Evolutionary conservation across 1,140 invertebrate genomes (phyloP).

Genomic region (Wasmannia auropunctata): DNA sequence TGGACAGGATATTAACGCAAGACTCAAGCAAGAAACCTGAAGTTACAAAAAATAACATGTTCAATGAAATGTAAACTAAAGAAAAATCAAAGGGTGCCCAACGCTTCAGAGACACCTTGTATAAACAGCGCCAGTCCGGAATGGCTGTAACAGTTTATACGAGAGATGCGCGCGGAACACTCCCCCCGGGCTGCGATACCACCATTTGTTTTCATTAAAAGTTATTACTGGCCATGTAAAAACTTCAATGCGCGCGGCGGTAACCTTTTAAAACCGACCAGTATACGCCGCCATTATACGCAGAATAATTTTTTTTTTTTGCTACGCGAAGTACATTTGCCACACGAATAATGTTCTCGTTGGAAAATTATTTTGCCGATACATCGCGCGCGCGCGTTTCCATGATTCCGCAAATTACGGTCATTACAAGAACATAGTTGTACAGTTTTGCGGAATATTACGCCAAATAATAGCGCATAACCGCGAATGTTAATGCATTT

Average conservation of each 20-base stretch:
- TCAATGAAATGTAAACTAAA: conserved; percentile 7
- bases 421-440: conserved; percentile 39
- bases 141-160: conserved; percentile 38
- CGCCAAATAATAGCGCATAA: conserved; percentile 34
- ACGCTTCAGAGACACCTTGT: conserved; percentile 20
- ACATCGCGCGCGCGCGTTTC: conserved; percentile 12
- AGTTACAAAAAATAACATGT: not conserved
- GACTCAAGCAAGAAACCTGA: not conserved
- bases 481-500: conserved; percentile 16
- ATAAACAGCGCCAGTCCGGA: conserved; percentile 23
- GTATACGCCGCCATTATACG: conserved; percentile 52
- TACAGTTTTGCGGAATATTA: conserved; percentile 38
- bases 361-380: conserved; percentile 48
- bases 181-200: conserved; percentile 4
- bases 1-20: not conserved
- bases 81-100: conserved; percentile 6
- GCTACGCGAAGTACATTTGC: conserved; percentile 34
- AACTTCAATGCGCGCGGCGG: conserved; percentile 63
- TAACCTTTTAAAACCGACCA: conserved; percentile 69
- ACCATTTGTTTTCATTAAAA: conserved; percentile 73
- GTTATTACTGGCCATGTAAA: conserved; percentile 71
- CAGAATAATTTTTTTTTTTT: conserved; percentile 56
- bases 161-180: conserved; percentile 40
- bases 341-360: conserved; percentile 29
- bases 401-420: conserved; percentile 46